Conservation (phyloP, 2,113 vertebrate species). For the Pan troglodytes region DNA sequence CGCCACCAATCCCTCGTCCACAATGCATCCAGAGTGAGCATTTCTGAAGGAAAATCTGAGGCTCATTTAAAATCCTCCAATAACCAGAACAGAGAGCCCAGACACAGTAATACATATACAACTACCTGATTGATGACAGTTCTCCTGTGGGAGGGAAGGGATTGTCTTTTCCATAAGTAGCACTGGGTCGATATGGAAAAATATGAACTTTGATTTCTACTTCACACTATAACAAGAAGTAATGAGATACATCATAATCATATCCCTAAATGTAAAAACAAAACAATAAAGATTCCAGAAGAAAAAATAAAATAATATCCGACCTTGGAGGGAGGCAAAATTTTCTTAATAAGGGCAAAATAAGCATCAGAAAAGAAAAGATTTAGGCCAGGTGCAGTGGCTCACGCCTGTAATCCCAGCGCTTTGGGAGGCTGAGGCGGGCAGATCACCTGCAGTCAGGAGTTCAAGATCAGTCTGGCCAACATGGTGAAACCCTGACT, state of each 20-base stretch:
- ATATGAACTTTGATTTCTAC: not conserved
- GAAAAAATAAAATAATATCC: not conserved
- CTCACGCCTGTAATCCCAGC: too few relatives aligned
- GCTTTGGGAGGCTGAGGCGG: rapidly evolving
- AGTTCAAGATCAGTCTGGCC: too few relatives aligned
- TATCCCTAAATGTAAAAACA: not conserved
- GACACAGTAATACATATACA: not conserved
- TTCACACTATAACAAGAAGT: not conserved
- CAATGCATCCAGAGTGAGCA: not conserved
- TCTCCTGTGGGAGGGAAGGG: not conserved
- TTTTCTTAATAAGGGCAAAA: not conserved
- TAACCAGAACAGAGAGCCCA: not conserved
- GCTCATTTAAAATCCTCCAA: not conserved
- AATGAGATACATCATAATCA: not conserved
- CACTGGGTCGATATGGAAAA: not conserved
- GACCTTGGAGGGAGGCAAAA: not conserved
- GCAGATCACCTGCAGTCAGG: too few relatives aligned
- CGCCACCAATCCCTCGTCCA: not conserved
- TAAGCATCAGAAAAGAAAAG: not conserved
- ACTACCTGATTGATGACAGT: not conserved
- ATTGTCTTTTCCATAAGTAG: not conserved
- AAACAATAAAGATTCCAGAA: not conserved
- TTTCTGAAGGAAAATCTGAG: not conserved
- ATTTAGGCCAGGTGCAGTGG: too few relatives aligned
- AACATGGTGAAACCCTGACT: too few relatives aligned